phyloP scores from a whole-genome alignment of 37 sponge, comb jelly and placozoan species.

The Sycon ciliatum region DNA sequence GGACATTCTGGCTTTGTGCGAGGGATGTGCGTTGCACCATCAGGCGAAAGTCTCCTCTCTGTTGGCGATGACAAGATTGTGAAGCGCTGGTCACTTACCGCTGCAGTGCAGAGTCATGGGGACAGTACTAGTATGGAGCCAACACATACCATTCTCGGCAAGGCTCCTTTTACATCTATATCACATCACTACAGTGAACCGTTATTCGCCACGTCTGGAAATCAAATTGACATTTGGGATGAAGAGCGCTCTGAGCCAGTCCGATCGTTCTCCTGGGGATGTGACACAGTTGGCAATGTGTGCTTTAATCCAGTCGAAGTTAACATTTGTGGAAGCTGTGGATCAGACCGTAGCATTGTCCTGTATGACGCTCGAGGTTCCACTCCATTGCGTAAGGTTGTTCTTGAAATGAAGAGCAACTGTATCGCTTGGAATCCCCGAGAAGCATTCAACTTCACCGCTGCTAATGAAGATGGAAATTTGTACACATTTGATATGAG shows the following conservation, averaged over 20 bases:
- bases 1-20: slow-evolving; percentile 96
- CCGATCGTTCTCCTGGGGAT: slow-evolving; percentile 75
- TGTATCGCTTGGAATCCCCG: slow-evolving; percentile 83
- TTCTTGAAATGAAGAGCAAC: slow-evolving; percentile 71
- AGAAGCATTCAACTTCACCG: slow-evolving; percentile 83
- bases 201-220: slow-evolving; percentile 83
- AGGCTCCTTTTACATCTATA: slow-evolving; percentile 55
- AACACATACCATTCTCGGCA: too few relatives aligned
- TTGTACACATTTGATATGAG: slow-evolving; percentile 98
- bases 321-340: not conserved
- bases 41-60: slow-evolving; percentile 29
- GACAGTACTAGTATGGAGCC: too few relatives aligned
- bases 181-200: slow-evolving; percentile 62
- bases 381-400: slow-evolving; percentile 73
- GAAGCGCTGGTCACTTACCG: slow-evolving; percentile 61
- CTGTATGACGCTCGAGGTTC: slow-evolving; percentile 83
- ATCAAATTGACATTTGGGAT: slow-evolving; percentile 83
- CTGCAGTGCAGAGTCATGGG: not conserved
- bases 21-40: slow-evolving; percentile 54
- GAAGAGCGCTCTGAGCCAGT: slow-evolving; percentile 77
- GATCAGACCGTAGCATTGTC: slow-evolving; percentile 45
- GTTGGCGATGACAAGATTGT: slow-evolving; percentile 75
- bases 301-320: slow-evolving; percentile 83
- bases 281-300: slow-evolving; percentile 65
- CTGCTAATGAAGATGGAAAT: slow-evolving; percentile 73